Base-by-base conservation (phyloP, 2,113 vertebrate species). In the Lepisosteus oculatus region DNA sequence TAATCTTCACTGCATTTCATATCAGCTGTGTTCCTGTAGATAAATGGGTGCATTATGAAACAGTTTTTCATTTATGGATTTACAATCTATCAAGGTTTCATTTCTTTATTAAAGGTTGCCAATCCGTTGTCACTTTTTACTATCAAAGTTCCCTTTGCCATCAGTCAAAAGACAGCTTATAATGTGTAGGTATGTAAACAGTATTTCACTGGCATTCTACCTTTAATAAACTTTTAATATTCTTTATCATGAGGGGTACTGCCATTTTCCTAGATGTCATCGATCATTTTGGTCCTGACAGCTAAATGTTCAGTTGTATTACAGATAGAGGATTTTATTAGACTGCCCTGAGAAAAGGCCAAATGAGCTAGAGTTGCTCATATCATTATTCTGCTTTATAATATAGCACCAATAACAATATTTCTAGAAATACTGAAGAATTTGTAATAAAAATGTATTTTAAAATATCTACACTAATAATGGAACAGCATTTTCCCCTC, bases 181-280 rank as follows among this genome's bases (percentile, higher is more conserved):
- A 79, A 74, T 68, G 47, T 77, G 74, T 79, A 85, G 85, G 85
- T 84, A 86, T 69, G 12, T 72, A 76, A 81, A 81, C 51, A 17
- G 61, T 69, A 65, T 81, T 80, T 74, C 61, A 72, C 75, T 69
- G 73, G 70, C 73, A 69, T 67, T 77, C 76, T 76, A 51, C n/a
- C 43, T 55, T 62, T 64, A 72, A 69, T 66, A 59, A 69, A 71
- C 51, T 17, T 61, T 71, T 66, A 44, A 62, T 64, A 45, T 63
- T 74, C 76, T 79, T 83, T 79, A 71, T 80, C 66, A 80, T 75
- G 71, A 3, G 1, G 51, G 3, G 61, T 69, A 6, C 41, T 77
- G 44, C 29, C 65, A 47, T 77, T 51, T 55, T 73, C 55, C 61
- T 42, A 73, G 65, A 67, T 56, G 47, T 45, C 66, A 55, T 67